Evolutionary conservation across 1,140 invertebrate species (phyloP), one percentile per base, ranked within the genome.

Genomic region (Teleopsis dalmanni): DNA sequence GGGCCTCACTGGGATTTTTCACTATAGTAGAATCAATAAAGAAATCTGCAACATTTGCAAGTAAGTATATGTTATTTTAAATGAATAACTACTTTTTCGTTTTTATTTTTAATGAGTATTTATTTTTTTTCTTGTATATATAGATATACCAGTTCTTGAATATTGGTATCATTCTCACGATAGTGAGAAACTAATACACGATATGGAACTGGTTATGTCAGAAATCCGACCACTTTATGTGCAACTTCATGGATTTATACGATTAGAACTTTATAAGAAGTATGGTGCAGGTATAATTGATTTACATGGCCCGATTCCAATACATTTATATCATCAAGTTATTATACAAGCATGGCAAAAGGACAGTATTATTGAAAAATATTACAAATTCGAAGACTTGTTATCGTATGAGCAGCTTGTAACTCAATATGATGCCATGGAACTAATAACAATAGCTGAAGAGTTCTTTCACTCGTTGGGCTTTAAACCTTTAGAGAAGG

Each of bases 321-420:
- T 59, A 4, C 59, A 65, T 48, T 21, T 60, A n/a, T 43, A 56
- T 16, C 57, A 51, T 50, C 47, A 50, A 58, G 84, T 90, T 80
- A 88, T 85, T 84, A 81, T 81, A 0, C 85, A 90, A 63, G 71
- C 72, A 0, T 90, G 86, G 86, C 29, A 25, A 7, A 23, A 29
- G 10, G 26, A 38, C 13, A 41, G 47, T 16, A 13, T 48, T 27
- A 22, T 48, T 19, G 26, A 19, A 29, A 13, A 31, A 18, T 14
- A 23, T 21, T 48, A 21, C 18, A 35, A 35, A 16, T 14, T 21
- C 19, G 11, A 48, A 6, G 9, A 29, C 3, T 23, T 48, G 14
- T 36, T 36, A 3, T 10, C 27, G 5, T 40, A 34, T 13, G 16
- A 48, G n/a, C n/a, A 29, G 5, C 11, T 27, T 21, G 13, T 48